Conservation (phyloP, 1,140 invertebrate species). For the Ostrea edulis region DNA sequence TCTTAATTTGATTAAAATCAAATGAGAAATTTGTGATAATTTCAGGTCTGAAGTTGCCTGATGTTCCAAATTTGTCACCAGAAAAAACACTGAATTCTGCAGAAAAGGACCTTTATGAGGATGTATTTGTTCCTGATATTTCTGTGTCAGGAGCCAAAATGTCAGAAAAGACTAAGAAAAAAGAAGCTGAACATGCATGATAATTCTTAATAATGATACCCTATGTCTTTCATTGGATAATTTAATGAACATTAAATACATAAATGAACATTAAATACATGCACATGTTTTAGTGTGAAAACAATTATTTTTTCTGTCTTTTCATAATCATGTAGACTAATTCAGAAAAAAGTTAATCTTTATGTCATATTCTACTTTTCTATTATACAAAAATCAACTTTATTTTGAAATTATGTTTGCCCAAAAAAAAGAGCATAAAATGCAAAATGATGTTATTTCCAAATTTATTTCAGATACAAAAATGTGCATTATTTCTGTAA, state of each 20-base stretch:
- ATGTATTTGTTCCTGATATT: constrained; percentile 9
- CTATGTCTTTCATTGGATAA: not conserved
- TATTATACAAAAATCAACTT: too few species aligned
- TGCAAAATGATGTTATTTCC: too few species aligned
- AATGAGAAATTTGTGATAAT: not conserved
- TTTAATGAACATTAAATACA: not conserved
- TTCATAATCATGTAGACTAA: not conserved
- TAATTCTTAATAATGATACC: not conserved
- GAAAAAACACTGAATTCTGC: not conserved
- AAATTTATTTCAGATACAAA: too few species aligned
- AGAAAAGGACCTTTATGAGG: not conserved
- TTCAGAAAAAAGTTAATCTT: too few species aligned
- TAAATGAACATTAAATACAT: not conserved
- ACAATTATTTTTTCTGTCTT: not conserved
- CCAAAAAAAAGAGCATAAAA: too few species aligned
- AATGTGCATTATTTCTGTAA: too few species aligned
- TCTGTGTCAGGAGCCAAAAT: not conserved
- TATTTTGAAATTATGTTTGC: too few species aligned
- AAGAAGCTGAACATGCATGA: not conserved
- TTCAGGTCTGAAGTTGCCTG: constrained; percentile 51
- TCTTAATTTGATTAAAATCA: too few species aligned
- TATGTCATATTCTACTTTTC: too few species aligned
- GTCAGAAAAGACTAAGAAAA: not conserved
- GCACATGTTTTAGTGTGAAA: not conserved
- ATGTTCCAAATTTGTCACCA: constrained; percentile 49